These are phyloP conservation scores for Pristionchus fissidentatus DNA, from an alignment of 2,888 invertebrate genomes.

Conservation along the genomic window DNA sequence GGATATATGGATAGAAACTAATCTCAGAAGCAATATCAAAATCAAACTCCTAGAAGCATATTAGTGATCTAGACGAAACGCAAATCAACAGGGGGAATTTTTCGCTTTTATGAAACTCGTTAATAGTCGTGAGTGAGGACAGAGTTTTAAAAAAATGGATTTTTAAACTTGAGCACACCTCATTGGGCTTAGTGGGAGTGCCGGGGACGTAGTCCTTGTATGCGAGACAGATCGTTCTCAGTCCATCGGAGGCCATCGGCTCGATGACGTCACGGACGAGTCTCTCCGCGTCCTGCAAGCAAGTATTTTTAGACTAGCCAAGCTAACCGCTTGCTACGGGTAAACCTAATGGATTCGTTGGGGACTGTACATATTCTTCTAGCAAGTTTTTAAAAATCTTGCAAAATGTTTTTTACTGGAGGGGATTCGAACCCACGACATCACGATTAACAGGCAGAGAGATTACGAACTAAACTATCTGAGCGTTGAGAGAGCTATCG, in stretches of 20 bases:
- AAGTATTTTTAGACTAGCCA: background rate
- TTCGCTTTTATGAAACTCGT: no score
- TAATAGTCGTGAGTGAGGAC: no score
- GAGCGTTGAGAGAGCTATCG: no score
- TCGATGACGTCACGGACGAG: slow-evolving; percentile 77
- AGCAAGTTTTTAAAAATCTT: no score
- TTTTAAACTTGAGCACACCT: slow-evolving; percentile 18
- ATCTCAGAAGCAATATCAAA: background rate
- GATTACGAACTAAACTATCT: no score
- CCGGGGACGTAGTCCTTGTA: slow-evolving; percentile 75
- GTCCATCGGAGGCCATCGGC: slow-evolving; percentile 78
- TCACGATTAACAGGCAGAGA: no score
- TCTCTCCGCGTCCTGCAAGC: slow-evolving; percentile 72
- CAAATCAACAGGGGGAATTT: background rate
- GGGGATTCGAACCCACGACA: no score
- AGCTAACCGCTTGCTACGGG: no score
- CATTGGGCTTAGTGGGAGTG: slow-evolving; percentile 55
- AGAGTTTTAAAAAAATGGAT: background rate
- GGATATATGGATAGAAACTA: background rate
- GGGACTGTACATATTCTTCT: no score
- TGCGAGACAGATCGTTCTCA: slow-evolving; percentile 78
- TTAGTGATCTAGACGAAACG: background rate
- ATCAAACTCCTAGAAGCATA: background rate
- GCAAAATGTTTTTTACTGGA: no score
- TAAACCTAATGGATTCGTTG: no score